Percentiles rank a stretch among this genome's conserved stretches.
Evolutionary conservation across 2,888 invertebrate species (phyloP).

Genomic region (Drosophila fungiperda): DNA sequence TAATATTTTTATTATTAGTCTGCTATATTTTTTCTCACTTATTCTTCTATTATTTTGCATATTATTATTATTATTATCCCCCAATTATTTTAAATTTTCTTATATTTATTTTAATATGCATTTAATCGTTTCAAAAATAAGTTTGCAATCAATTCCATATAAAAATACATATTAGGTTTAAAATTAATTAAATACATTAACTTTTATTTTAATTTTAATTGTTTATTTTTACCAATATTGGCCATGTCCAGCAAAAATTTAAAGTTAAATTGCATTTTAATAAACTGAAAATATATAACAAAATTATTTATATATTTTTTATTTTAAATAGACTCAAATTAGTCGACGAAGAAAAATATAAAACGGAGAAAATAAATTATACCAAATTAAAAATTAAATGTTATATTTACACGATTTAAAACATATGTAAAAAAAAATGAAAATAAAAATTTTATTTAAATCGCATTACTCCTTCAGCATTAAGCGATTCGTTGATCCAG

Average conservation of each 20-base stretch:
- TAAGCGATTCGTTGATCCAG: no score
- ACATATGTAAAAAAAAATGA: no score
- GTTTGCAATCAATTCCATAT: background rate
- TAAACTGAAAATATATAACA: background rate
- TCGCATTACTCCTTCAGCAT: no score
- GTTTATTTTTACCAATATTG: background rate
- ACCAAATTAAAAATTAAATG: no score
- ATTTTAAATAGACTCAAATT: background rate
- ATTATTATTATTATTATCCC: background rate
- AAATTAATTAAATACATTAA: background rate
- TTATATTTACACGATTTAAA: background rate
- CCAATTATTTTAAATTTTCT: background rate
- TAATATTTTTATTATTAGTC: background rate
- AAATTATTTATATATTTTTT: background rate
- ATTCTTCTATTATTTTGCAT: background rate
- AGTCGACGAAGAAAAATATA: background rate
- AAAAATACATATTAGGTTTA: background rate
- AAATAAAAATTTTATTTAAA: no score
- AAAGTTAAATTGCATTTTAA: background rate
- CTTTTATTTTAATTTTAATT: background rate
- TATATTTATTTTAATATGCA: background rate
- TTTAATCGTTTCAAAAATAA: background rate
- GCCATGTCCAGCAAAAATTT: background rate
- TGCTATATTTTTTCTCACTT: background rate
- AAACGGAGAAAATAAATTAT: background rate